Evolutionary conservation across 1,140 invertebrate species (phyloP), one percentile per base, ranked within the genome.

Genomic region (Saxidomus purpurata): DNA sequence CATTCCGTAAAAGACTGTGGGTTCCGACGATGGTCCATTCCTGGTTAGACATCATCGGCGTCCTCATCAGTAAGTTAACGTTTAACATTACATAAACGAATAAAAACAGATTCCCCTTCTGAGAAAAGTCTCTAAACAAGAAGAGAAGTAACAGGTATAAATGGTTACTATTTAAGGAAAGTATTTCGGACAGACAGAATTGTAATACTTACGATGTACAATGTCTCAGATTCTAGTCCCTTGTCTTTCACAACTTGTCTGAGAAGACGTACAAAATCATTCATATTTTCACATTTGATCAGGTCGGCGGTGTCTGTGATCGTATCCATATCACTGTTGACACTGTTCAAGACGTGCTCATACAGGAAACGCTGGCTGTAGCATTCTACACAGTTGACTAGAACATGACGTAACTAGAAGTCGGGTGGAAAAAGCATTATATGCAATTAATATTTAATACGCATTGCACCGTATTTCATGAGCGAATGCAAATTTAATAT

Each of bases 311-410:
- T 95, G 81, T 96, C 95, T 13, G 71, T 28, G 6, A 85, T 59
- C 28, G 52, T 82, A 15, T 38, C 89, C 1, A 25, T 34, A 49
- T 76, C 49, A 19, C 71, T 92, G 15, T 95, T 94, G 9, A 98
- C 94, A 80, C 97, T 96, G 69, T 96, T 96, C 36, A 98, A 89
- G 31, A 98, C 97, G n/a, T 97, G 96, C 95, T 98, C 98, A 93
- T 97, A 97, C 59, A 98, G 95, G 77, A 98, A 97, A 95, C 97
- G 97, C 1, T 96, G 95, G n/a, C 96, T 97, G 93, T 97, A 97
- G 93, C 97, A 98, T 94, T 98, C 98, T 9, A 98, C 96, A 94
- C 98, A 98, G 95, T 98, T 98, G n/a, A 98, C 95, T 69, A 97
- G 94, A 34, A 97, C 97, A 92, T 97, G 96, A 8, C 92, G 93